These are phyloP conservation scores for Theonella swinhoei DNA, from an alignment of 37 sponge, comb jelly and placozoan species.

Conservation along the genomic window DNA sequence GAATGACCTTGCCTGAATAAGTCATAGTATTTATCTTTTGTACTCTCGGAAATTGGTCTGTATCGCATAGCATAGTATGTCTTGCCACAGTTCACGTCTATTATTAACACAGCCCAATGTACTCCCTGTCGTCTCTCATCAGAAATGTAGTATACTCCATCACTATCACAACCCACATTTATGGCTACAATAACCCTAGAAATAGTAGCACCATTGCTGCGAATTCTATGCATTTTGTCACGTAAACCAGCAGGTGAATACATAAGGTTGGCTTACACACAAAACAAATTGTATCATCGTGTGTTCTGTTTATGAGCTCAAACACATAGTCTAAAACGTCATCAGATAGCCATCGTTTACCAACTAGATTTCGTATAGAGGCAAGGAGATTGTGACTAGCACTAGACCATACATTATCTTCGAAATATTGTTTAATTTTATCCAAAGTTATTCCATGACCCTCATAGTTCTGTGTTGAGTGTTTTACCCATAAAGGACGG, in stretches of 20 bases:
- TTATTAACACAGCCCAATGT: neutral
- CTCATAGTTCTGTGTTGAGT: neutral
- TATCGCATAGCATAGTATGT: conserved; percentile 4
- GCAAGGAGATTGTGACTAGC: neutral
- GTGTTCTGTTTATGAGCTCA: neutral
- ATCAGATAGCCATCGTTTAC: conserved; percentile 12
- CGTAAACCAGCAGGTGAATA: neutral
- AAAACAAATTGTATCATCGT: conserved; percentile 3
- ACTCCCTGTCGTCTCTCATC: conserved; percentile 3
- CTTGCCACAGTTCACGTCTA: neutral
- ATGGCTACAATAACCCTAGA: neutral
- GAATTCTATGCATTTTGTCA: neutral
- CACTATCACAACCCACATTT: neutral
- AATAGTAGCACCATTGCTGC: no score
- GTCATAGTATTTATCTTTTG: conserved; percentile 19
- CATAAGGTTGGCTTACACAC: conserved; percentile 4
- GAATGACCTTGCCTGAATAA: conserved; percentile 3
- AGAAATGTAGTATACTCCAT: neutral
- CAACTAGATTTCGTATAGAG: conserved; percentile 1
- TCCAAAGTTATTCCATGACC: neutral
- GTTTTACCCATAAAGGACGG: no score
- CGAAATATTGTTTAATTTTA: conserved; percentile 3
- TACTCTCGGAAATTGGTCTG: conserved; percentile 13
- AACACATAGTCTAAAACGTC: neutral
- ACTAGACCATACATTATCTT: conserved; percentile 11